Percentiles rank a stretch among this genome's conserved stretches.
Evolutionary conservation across 2,797 vertebrate genomes (phyloP).

Genomic region (Mus spretus): DNA sequence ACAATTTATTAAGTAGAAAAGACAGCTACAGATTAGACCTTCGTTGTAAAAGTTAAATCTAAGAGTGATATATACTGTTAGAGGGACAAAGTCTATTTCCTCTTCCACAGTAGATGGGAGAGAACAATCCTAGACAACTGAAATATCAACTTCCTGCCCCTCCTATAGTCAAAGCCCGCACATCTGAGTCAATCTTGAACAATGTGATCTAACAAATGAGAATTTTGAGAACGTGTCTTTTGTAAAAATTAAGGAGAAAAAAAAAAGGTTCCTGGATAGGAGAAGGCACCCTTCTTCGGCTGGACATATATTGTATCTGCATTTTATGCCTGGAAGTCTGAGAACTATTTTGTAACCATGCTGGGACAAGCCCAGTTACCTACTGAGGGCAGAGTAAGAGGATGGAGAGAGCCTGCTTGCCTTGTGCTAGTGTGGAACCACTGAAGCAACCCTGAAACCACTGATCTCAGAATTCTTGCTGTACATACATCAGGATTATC

Average conservation of each 20-base stretch:
- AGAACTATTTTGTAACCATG: conserved; percentile 15
- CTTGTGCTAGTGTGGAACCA: neutral
- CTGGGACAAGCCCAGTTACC: neutral
- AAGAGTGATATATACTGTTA: neutral
- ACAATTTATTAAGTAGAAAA: neutral
- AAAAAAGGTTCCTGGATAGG: conserved; percentile 19
- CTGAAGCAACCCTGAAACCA: neutral
- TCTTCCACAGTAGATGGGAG: conserved; percentile 15
- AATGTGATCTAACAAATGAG: neutral
- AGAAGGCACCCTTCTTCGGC: conserved; percentile 31
- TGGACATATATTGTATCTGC: conserved; percentile 11
- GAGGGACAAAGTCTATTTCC: conserved; percentile 29
- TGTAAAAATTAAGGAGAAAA: neutral
- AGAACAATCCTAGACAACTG: neutral
- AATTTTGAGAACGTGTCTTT: neutral
- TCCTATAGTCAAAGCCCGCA: neutral
- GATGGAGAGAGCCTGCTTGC: neutral
- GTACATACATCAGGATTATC: conserved; percentile 21
- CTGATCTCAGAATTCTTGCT: neutral
- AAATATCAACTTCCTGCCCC: conserved; percentile 1
- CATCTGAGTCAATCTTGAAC: conserved; percentile 7
- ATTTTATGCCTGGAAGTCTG: conserved; percentile 2
- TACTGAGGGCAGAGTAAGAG: neutral
- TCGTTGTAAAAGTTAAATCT: conserved; percentile 3
- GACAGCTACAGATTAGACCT: neutral